Base-by-base conservation (phyloP, 2,888 invertebrate genomes). In the Alviniconcha strummeri region DNA sequence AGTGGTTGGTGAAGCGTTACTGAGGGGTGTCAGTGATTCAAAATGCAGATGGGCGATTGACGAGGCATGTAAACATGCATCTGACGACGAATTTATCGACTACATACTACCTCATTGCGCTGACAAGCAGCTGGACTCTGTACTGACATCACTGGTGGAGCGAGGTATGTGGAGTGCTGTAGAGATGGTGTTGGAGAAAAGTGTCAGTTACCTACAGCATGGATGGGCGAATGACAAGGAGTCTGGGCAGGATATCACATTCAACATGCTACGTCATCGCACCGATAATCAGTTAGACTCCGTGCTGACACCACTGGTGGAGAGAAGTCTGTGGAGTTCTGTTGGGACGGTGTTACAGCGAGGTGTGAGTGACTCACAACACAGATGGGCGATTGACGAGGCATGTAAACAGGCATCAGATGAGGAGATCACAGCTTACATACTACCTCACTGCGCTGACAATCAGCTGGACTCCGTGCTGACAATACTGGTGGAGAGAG, bases 231-330 rank as follows among this genome's bases (percentile, higher is more conserved):
- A n/a, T n/a, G n/a, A n/a, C n/a, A n/a, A n/a, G n/a, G n/a, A n/a
- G n/a, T n/a, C n/a, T n/a, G n/a, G n/a, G n/a, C n/a, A n/a, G n/a
- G n/a, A n/a, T n/a, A n/a, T n/a, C n/a, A n/a, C n/a, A n/a, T n/a
- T n/a, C n/a, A n/a, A n/a, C n/a, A n/a, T n/a, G n/a, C n/a, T n/a
- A n/a, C n/a, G n/a, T n/a, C n/a, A n/a, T n/a, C n/a, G 76, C 55
- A 15, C 57, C 7, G 19, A 76, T 57, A n/a, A 57, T 9, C 55
- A 19, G 9, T 9, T 76, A 57, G 19, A 56, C 8, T 6, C n/a
- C 15, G 57, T 57, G 56, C 76, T 76, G 5, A 56, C 19, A 19
- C 56, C 56, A 76, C 76, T 76, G 56, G 76, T 76, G n/a, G 56
- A n/a, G 9, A 56, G 76, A 1, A 19, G 76, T 76, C 57, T 57